A percentile compares a stretch with the other conserved stretches of the same genome.
These are phyloP conservation scores for Rhinichthys osculus DNA, from an alignment of 2,797 vertebrate genomes.

Conservation along the genomic window DNA sequence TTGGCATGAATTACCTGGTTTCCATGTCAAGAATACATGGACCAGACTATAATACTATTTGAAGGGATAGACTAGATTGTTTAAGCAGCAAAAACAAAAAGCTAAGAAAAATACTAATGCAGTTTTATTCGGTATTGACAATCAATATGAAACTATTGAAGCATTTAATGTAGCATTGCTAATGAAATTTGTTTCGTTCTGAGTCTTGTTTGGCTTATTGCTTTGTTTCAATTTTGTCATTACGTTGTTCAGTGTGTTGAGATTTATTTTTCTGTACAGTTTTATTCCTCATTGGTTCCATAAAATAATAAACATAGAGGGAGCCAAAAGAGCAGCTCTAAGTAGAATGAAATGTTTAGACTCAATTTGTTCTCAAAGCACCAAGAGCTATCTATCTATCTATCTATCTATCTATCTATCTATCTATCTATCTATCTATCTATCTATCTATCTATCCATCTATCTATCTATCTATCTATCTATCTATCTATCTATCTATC, in stretches of 20 bases:
- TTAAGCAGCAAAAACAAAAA: neutral
- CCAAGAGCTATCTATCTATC: neutral
- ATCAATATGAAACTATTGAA: neutral
- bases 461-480: too few species aligned
- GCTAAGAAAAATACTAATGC: neutral
- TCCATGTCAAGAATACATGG: neutral
- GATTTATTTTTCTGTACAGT: neutral
- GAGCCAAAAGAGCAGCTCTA: conserved; percentile 32
- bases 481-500: too few species aligned
- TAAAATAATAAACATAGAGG: conserved; percentile 37
- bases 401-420: too few species aligned
- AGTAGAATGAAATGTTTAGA: conserved; percentile 52
- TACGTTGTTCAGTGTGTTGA: conserved; percentile 1
- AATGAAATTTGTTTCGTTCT: neutral
- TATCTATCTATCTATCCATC: too few species aligned
- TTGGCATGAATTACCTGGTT: conserved; percentile 28
- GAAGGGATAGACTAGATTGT: neutral
- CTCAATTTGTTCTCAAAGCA: conserved; percentile 36
- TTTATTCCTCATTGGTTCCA: conserved; percentile 4
- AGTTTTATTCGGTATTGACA: neutral
- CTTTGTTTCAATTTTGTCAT: neutral
- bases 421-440: too few species aligned
- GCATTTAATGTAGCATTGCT: neutral
- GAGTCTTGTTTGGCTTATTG: neutral
- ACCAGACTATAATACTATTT: neutral